Percentiles rank a stretch among this genome's conserved stretches.
Conservation (phyloP, 2,113 vertebrate genomes). For the Girardinichthys multiradiatus region DNA sequence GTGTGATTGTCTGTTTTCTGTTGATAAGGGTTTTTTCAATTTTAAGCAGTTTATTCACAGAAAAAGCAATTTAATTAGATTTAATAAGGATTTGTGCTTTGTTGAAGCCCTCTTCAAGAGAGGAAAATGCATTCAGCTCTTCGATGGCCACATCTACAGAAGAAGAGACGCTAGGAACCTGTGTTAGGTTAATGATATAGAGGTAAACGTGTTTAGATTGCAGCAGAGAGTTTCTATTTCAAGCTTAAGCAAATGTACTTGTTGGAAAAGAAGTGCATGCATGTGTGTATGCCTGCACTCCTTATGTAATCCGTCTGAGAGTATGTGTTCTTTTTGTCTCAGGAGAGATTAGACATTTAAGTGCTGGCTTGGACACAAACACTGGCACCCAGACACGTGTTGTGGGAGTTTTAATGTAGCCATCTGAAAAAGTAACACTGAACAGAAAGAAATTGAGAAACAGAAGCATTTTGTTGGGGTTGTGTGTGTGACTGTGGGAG, state of each 20-base stretch:
- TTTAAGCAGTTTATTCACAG: constrained; percentile 32
- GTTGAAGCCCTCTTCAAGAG: neutral
- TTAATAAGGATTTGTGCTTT: constrained; percentile 29
- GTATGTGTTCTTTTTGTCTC: constrained; percentile 23
- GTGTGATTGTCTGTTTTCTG: constrained; percentile 39
- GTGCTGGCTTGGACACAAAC: constrained; percentile 14
- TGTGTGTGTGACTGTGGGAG: neutral
- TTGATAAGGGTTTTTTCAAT: constrained; percentile 66
- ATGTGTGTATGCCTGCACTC: neutral
- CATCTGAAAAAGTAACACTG: constrained; percentile 12
- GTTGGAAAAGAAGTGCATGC: neutral
- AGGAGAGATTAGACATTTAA: constrained; percentile 35
- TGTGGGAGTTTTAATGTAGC: neutral
- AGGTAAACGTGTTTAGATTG: neutral
- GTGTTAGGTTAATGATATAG: constrained; percentile 11
- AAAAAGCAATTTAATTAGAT: constrained; percentile 58
- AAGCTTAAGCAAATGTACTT: constrained; percentile 19
- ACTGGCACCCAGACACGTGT: neutral
- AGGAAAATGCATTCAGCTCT: neutral
- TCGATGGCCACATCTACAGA: neutral
- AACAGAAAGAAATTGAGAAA: constrained; percentile 16
- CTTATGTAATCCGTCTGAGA: constrained; percentile 39
- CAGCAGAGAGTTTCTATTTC: constrained; percentile 24
- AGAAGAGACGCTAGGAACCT: neutral
- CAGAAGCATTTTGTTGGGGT: neutral